phyloP scores from a whole-genome alignment of 2,797 vertebrate species.

The Lemur catta region DNA sequence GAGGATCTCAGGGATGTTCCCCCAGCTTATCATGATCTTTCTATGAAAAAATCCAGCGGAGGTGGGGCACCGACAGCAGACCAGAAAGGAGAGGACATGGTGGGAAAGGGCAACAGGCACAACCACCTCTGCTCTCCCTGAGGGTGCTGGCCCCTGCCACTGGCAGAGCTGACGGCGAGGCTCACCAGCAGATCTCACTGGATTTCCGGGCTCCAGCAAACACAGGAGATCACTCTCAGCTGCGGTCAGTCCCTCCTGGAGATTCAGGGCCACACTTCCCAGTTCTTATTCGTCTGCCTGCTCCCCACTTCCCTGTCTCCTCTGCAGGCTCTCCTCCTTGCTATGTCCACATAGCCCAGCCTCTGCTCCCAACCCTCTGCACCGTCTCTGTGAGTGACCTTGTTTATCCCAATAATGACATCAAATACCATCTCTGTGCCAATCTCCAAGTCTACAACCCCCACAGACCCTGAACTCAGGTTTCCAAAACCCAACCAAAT shows the following conservation, averaged over 20 bases:
- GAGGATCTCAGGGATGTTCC: background rate
- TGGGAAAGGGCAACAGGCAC: background rate
- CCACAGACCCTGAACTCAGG: background rate
- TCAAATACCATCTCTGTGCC: background rate
- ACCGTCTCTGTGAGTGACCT: background rate
- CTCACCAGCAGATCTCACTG: rapidly evolving
- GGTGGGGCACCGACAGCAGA: background rate
- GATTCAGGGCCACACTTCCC: background rate
- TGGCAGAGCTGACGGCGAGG: background rate
- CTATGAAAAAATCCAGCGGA: background rate
- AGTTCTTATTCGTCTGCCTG: background rate
- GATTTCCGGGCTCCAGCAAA: background rate
- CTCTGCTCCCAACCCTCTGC: background rate
- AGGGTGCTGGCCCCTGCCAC: background rate
- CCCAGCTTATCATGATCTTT: background rate
- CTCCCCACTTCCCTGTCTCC: background rate
- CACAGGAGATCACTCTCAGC: background rate
- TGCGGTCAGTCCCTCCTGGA: too few relatives aligned
- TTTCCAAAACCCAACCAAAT: background rate
- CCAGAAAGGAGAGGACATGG: background rate
- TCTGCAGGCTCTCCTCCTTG: background rate
- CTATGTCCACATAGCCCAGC: background rate
- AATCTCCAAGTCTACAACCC: background rate
- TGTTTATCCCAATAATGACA: background rate
- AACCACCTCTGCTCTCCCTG: background rate